phyloP scores from a whole-genome alignment of 2,797 vertebrate species.

The Peromyscus attwateri region DNA sequence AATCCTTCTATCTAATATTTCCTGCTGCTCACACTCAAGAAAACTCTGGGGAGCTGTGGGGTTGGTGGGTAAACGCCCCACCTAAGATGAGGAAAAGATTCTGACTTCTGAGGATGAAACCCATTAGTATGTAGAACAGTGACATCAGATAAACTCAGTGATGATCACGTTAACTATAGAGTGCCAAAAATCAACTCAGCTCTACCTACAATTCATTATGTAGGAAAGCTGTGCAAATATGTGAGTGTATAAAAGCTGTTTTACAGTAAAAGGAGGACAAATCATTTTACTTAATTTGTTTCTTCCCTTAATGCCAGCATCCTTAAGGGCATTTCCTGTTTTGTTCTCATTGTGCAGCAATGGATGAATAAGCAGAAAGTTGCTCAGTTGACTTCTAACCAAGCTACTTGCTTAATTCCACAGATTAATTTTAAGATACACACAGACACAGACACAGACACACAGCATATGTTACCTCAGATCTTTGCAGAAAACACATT shows the following conservation, averaged over 20 bases:
- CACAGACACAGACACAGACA: background rate
- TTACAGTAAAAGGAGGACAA: background rate
- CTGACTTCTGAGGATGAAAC: background rate
- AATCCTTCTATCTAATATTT: no score
- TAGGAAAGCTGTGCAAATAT: background rate
- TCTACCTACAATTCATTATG: background rate
- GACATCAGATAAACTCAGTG: background rate
- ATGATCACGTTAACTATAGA: background rate
- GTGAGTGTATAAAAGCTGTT: conserved; percentile 39
- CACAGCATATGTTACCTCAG: background rate
- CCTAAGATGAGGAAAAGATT: background rate
- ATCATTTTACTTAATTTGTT: conserved; percentile 52
- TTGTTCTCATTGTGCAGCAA: background rate
- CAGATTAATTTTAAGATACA: conserved; percentile 20
- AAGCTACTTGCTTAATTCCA: conserved; percentile 18
- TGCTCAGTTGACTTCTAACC: background rate
- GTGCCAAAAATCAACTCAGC: conserved; percentile 30
- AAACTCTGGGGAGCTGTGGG: no score
- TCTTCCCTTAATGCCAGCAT: background rate
- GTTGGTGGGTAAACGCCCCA: no score
- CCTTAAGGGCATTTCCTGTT: background rate
- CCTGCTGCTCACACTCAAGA: no score
- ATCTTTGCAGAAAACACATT: conserved; percentile 61
- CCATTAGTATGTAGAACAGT: background rate
- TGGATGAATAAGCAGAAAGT: background rate